Conservation (phyloP, 2,113 vertebrate genomes). For the Ptyas mucosa region DNA sequence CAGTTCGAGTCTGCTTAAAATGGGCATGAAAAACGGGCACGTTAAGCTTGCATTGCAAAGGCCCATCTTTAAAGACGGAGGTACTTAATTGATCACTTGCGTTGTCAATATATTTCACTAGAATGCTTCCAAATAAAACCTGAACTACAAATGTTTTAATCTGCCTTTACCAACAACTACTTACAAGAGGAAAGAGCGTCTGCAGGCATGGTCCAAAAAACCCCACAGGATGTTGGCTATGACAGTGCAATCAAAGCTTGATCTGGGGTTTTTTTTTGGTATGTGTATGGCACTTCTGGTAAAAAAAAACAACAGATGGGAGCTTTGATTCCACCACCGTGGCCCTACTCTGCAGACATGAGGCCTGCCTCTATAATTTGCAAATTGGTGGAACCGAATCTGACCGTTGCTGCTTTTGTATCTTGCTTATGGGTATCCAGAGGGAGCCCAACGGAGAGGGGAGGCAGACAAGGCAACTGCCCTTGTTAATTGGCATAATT, state of each 20-base stretch:
- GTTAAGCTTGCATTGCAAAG: neutral
- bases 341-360: neutral
- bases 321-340: neutral
- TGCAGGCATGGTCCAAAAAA: neutral
- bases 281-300: neutral
- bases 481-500: neutral
- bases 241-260: neutral
- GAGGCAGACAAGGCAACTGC: neutral
- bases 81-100: neutral
- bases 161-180: neutral
- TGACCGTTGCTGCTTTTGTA: neutral
- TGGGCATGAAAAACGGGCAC: neutral
- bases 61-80: neutral
- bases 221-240: neutral
- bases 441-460: neutral
- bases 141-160: neutral
- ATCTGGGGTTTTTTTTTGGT: neutral
- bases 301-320: neutral
- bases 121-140: neutral
- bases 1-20: neutral
- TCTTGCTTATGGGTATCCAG: neutral
- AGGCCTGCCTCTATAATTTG: neutral
- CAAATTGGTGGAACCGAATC: neutral
- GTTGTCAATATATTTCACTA: neutral
- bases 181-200: neutral